Evolutionary conservation across 1,140 invertebrate genomes (phyloP).

Genomic region (Drosophila carrolli): DNA sequence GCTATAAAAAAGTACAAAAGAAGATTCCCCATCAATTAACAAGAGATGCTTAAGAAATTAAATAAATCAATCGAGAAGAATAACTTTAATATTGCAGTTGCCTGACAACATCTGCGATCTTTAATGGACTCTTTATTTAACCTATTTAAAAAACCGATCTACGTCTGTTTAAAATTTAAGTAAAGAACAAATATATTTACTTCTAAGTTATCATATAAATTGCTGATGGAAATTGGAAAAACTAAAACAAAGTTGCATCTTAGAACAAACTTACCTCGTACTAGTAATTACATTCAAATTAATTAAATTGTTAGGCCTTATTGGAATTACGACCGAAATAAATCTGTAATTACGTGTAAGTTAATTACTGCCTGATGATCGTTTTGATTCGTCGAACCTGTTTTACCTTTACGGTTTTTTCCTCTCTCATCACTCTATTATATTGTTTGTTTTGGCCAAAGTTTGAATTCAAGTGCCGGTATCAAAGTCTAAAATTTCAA

Average conservation of each 20-base stretch:
- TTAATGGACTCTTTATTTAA: no score
- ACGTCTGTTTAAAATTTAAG: no score
- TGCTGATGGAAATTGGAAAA: no score
- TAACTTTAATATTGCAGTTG: no score
- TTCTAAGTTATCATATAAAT: no score
- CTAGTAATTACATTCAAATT: background rate
- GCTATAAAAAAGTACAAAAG: background rate
- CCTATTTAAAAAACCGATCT: no score
- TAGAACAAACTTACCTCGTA: no score
- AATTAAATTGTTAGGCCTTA: background rate
- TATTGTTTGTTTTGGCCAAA: conserved; percentile 13
- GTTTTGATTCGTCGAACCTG: conserved; percentile 15
- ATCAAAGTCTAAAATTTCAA: conserved; percentile 30
- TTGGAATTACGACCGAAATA: background rate
- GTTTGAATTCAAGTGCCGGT: conserved; percentile 31
- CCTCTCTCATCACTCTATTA: background rate
- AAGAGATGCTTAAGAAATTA: background rate
- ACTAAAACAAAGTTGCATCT: no score
- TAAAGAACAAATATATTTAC: no score
- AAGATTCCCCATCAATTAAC: background rate
- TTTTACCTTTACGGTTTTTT: conserved; percentile 1
- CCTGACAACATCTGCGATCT: no score
- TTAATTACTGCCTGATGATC: background rate
- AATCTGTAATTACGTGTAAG: conserved; percentile 3
- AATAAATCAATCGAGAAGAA: no score